These are phyloP conservation scores for Drosophila merina DNA, from an alignment of 2,888 invertebrate species.

Conservation along the genomic window DNA sequence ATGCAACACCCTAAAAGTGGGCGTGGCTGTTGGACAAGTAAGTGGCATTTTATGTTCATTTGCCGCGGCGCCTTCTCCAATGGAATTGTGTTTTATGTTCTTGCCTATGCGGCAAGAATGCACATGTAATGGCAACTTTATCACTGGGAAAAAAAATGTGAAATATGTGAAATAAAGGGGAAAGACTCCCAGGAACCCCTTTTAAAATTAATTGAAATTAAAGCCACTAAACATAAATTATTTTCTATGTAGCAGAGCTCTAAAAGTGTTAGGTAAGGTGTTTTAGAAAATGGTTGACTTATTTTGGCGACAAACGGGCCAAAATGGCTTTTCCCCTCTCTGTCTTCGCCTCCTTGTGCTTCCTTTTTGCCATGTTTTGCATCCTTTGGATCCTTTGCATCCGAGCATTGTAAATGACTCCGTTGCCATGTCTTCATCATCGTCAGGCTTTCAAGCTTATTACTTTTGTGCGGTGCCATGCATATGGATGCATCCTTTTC, in stretches of 20 bases:
- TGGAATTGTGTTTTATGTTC: constrained; percentile 71
- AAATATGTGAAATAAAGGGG: too few species aligned
- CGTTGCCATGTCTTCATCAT: constrained; percentile 44
- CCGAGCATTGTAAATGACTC: constrained; percentile 40
- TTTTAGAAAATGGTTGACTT: constrained; percentile 56
- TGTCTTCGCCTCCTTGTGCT: constrained; percentile 2
- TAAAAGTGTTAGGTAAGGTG: constrained; percentile 7
- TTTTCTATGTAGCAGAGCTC: background rate
- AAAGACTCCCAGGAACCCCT: too few species aligned
- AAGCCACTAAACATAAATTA: background rate
- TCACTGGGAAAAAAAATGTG: background rate
- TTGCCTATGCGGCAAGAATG: constrained; percentile 62
- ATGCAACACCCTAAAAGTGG: constrained; percentile 42
- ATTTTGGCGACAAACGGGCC: constrained; percentile 57
- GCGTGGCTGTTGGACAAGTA: constrained; percentile 57
- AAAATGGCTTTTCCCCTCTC: constrained; percentile 54
- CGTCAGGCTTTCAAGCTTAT: constrained; percentile 71
- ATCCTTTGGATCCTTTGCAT: constrained; percentile 5
- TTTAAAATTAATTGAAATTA: background rate
- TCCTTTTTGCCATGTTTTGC: constrained; percentile 6
- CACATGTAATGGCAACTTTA: constrained; percentile 28
- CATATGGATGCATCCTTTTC: constrained; percentile 19
- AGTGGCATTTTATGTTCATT: constrained; percentile 80
- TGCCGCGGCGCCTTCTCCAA: constrained; percentile 41
- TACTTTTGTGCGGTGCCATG: constrained; percentile 53